phyloP scores from a whole-genome alignment of 1,140 invertebrate species.

The Littorina saxatilis region DNA sequence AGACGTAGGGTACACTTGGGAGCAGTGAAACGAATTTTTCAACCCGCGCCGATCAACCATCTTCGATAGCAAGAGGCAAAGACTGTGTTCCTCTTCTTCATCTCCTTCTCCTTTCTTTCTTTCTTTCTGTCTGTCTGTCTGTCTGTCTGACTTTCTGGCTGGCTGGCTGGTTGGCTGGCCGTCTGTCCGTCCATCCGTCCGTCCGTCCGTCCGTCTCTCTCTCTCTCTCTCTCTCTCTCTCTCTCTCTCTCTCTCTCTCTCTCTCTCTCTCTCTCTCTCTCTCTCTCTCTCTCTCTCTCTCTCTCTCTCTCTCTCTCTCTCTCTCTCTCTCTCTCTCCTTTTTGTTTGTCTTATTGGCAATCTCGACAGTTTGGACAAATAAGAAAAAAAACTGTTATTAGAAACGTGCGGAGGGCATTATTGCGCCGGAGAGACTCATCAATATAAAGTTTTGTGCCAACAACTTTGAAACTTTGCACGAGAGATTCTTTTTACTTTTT shows the following conservation, averaged over 20 bases:
- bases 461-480: too few relatives aligned
- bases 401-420: too few relatives aligned
- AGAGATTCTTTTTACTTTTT: too few relatives aligned
- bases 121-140: not conserved
- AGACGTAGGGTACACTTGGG: too few relatives aligned
- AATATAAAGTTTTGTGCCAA: too few relatives aligned
- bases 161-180: not conserved
- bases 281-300: slow-evolving; percentile 3
- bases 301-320: slow-evolving; percentile 4
- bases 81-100: not conserved
- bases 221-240: not conserved
- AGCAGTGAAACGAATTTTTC: too few relatives aligned
- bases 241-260: not conserved
- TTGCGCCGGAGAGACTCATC: too few relatives aligned
- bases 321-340: not conserved
- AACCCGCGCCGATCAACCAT: too few relatives aligned
- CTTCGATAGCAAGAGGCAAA: too few relatives aligned
- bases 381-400: too few relatives aligned
- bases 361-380: too few relatives aligned
- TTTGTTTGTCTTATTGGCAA: not conserved
- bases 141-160: not conserved
- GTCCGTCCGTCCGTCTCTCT: not conserved
- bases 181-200: not conserved
- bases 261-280: slow-evolving; percentile 15
- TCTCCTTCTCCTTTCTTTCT: not conserved